A percentile compares a stretch with the other conserved stretches of the same genome.
Conservation (phyloP, 2,797 vertebrate genomes). For the Cygnus olor region DNA sequence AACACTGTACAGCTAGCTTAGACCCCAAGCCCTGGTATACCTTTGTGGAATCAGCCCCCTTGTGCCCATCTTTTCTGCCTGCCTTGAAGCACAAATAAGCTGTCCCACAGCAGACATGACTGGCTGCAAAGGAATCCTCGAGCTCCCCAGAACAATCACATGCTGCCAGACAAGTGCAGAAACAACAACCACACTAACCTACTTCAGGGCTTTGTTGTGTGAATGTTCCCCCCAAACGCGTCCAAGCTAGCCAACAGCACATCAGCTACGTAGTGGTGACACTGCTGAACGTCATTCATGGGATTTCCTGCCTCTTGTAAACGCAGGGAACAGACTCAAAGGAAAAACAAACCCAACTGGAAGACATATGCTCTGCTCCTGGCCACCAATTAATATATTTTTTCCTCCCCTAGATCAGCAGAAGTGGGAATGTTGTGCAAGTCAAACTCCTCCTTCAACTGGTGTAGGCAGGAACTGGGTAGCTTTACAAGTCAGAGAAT, state of each 20-base stretch:
- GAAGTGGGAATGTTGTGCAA: not conserved
- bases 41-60: not conserved
- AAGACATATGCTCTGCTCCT: not conserved
- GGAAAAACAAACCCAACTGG: not conserved
- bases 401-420: not conserved
- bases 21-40: not conserved
- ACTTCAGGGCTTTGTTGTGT: not conserved
- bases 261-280: fast-evolving
- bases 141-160: not conserved
- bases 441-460: not conserved
- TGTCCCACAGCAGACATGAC: slow-evolving; percentile 14
- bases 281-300: not conserved
- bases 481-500: not conserved
- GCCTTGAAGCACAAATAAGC: slow-evolving; percentile 12
- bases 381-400: not conserved
- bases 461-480: not conserved
- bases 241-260: not conserved
- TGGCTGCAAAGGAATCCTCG: slow-evolving; percentile 11
- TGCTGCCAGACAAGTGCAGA: not conserved
- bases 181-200: not conserved
- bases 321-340: not conserved
- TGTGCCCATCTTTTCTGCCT: not conserved
- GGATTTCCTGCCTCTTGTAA: not conserved
- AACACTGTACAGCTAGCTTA: not conserved
- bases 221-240: not conserved